Evolutionary conservation across 2,888 invertebrate species (phyloP), one percentile per base, ranked within the genome.

Genomic region (Dicycla oo): DNA sequence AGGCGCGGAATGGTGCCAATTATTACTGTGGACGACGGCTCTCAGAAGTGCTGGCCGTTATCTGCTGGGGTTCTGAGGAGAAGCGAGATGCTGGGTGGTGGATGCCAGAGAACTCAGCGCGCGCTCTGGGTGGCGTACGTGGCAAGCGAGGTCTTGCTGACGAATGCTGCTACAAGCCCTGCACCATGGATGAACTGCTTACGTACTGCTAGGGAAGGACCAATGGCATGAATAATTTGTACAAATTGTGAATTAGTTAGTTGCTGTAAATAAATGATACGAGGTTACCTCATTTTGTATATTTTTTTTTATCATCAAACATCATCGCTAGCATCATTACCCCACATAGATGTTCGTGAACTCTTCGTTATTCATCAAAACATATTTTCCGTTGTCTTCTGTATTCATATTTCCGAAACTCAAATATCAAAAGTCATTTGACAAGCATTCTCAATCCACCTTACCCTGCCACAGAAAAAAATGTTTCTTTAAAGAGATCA

Each of bases 111-210:
- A 40, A 66, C 1, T 56, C 68, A 15, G 69, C 56, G 10, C 61
- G 47, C 26, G 53, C 69, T 30, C 56, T 73, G 66, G 78, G 43
- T 58, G 75, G 70, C 3, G 4, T 51, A 73, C 88, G 84, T 2
- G 86, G 67, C 63, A 85, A 79, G 43, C 78, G 81, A 0, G 86
- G 87, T 0, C 75, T 87, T 0, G 86, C 85, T 3, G 73, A 85
- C 18, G 89, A 90, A 65, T 90, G 90, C 81, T 90, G 90, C 60
- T 78, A 78, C 2, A 87, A 88, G 11, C 70, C 88, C 1, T 90
- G 90, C 71, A 83, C 86, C 3, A 20, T 88, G 0, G 73, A 86
- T 6, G 88, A 87, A 51, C 75, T 90, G 61, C 58, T 87, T 8
- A 58, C 69, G 0, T 89, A 88, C 69, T 88, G 89, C 67, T 84